A percentile compares a stretch with the other conserved stretches of the same genome.
Conservation (phyloP, 2,888 invertebrate genomes). For the Cheilosia soror region DNA sequence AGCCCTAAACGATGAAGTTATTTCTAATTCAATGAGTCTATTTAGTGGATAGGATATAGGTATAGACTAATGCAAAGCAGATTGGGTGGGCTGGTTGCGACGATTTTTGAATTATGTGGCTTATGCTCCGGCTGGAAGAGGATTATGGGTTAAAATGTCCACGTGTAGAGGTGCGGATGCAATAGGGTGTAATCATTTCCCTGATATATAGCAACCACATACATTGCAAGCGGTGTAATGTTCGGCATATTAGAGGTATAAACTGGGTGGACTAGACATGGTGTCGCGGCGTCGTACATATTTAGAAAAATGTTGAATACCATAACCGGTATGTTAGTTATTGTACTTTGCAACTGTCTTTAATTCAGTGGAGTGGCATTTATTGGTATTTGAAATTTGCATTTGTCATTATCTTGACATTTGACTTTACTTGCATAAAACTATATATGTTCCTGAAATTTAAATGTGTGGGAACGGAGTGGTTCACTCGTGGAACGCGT, state of each 20-base stretch:
- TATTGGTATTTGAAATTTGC: too few species aligned
- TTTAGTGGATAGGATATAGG: slow-evolving; percentile 35
- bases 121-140: slow-evolving; percentile 45
- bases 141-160: slow-evolving; percentile 24
- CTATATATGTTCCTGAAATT: too few species aligned
- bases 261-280: neutral
- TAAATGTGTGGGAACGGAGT: too few species aligned
- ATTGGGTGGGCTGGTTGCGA: slow-evolving; percentile 40
- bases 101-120: slow-evolving; percentile 66
- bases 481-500: too few species aligned
- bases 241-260: slow-evolving; percentile 25
- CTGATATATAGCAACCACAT: slow-evolving; percentile 65
- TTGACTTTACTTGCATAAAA: too few species aligned
- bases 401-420: too few species aligned
- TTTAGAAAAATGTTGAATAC: too few species aligned
- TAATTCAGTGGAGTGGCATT: too few species aligned
- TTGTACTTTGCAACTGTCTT: neutral
- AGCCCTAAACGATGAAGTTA: slow-evolving; percentile 63
- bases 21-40: slow-evolving; percentile 70
- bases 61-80: slow-evolving; percentile 34
- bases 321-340: too few species aligned
- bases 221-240: slow-evolving; percentile 62
- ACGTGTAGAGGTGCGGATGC: neutral
- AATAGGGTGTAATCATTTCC: slow-evolving; percentile 33
- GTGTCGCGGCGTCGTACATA: neutral